Evolutionary conservation across 2,113 vertebrate species (phyloP), one percentile per base, ranked within the genome.

Genomic region (Fukomys damarensis): DNA sequence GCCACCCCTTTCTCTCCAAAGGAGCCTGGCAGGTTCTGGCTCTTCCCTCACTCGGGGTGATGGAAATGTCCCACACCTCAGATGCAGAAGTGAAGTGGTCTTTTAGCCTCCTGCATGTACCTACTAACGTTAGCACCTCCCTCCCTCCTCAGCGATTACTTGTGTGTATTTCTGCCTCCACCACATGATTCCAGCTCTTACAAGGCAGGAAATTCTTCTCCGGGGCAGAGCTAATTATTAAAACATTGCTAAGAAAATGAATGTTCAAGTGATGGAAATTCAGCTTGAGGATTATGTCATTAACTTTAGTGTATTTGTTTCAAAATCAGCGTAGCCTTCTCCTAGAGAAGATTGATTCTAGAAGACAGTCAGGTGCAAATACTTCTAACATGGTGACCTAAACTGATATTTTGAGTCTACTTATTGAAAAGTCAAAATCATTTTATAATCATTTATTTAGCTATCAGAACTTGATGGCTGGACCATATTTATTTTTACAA

Each of bases 131-230:
- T 91, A 93, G 35, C 93, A 61, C 93, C 94, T 93, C 68, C 2
- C 54, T 97, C 91, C 93, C 10, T 82, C 12, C 41, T 66, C n/a
- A 65, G 20, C 80, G 86, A 56, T 63, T 58, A 70, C 61, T 90
- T 90, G 14, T 8, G 5, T 82, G 14, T 82, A 74, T 94, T 94
- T 82, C 52, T 89, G 6, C 19, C 43, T 70, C 28, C 0, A 12
- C 4, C 79, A 93, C 65, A 46, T 72, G 65, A 96, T 91, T 96
- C 80, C 43, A 95, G 30, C 11, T 41, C 9, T 85, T 91, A 86
- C 61, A 72, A 43, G 8, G 46, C 35, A 88, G 63, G 46, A 70
- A 41, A 41, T 8, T 46, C 68, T 84, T 90, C 58, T 88, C 54
- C 77, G 12, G 65, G 7, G 16, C 59, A n/a, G 54, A 91, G 66